Conservation (phyloP, 2,888 invertebrate species). For the Scaptomyza reducta region DNA sequence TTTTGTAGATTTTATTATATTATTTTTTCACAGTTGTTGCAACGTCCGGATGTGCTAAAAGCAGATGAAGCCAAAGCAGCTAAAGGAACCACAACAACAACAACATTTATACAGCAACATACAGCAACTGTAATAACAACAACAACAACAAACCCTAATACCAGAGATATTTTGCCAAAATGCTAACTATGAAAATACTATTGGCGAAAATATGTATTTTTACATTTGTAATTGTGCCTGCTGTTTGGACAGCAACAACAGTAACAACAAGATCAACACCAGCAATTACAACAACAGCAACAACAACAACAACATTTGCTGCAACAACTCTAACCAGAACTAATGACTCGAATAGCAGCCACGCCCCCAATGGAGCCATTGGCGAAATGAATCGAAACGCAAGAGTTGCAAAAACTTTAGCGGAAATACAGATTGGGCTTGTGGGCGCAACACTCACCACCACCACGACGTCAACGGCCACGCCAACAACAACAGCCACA, state of each 20-base stretch:
- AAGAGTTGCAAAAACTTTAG: constrained; percentile 45
- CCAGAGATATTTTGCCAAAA: constrained; percentile 54
- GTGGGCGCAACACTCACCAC: constrained; percentile 21
- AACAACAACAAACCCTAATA: constrained; percentile 17
- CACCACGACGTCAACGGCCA: constrained; percentile 65
- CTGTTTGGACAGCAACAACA: constrained; percentile 47
- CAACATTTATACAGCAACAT: background rate
- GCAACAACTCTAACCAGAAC: constrained; percentile 44
- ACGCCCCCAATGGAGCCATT: constrained; percentile 27
- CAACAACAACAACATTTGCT: constrained; percentile 28
- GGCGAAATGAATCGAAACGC: constrained; percentile 36
- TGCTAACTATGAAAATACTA: constrained; percentile 55
- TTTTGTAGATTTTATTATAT: constrained; percentile 4
- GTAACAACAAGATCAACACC: constrained; percentile 17
- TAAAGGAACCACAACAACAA: background rate
- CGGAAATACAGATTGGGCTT: constrained; percentile 52
- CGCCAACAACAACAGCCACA: constrained; percentile 71
- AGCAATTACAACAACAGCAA: constrained; percentile 15
- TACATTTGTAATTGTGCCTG: constrained; percentile 68
- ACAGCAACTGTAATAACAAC: constrained; percentile 12
- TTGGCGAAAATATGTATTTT: constrained; percentile 70
- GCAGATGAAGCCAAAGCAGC: constrained; percentile 27
- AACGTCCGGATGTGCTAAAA: constrained; percentile 16
- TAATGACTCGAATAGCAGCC: constrained; percentile 58
- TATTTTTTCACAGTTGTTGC: constrained; percentile 16